Percentiles rank a stretch among this genome's conserved stretches.
Evolutionary conservation across 2,797 vertebrate species (phyloP).

Genomic region (Sciurus vulgaris): DNA sequence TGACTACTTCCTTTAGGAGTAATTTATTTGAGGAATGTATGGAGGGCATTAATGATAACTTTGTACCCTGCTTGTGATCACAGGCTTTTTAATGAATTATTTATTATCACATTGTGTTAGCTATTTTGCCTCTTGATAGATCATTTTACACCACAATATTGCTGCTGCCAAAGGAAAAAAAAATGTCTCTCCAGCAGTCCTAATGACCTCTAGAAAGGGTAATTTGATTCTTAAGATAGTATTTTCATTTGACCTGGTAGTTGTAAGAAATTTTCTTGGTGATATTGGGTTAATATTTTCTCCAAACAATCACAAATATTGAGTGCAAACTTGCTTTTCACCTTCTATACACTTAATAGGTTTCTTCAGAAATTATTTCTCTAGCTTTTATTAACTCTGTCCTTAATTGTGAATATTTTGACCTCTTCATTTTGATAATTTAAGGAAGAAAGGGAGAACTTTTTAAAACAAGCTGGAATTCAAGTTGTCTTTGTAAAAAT

Average conservation of each 20-base stretch:
- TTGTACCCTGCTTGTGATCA: conserved; percentile 69
- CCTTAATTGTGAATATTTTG: conserved; percentile 50
- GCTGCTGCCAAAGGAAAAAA: conserved; percentile 60
- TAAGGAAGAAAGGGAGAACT: conserved; percentile 35
- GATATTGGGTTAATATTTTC: conserved; percentile 45
- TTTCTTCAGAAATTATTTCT: conserved; percentile 62
- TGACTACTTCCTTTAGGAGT: conserved; percentile 62
- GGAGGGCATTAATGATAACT: conserved; percentile 61
- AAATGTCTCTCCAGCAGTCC: conserved; percentile 74
- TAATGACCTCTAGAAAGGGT: conserved; percentile 79
- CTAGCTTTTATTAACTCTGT: conserved; percentile 53
- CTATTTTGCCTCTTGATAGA: conserved; percentile 79
- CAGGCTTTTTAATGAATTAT: conserved; percentile 84
- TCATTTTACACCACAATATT: conserved; percentile 84
- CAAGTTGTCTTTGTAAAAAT: conserved; percentile 8
- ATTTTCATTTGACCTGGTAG: conserved; percentile 63
- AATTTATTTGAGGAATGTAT: conserved; percentile 45
- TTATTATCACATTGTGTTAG: conserved; percentile 84
- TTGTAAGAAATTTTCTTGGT: conserved; percentile 64
- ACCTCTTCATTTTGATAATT: conserved; percentile 25
- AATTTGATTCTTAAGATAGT: conserved; percentile 76
- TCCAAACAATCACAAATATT: background rate
- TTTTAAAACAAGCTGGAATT: conserved; percentile 49
- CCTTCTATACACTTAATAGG: conserved; percentile 33
- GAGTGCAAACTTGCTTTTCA: conserved; percentile 43